Evolutionary conservation across 2,888 invertebrate genomes (phyloP), one percentile per base, ranked within the genome.

Genomic region (Mythimna vitellina): DNA sequence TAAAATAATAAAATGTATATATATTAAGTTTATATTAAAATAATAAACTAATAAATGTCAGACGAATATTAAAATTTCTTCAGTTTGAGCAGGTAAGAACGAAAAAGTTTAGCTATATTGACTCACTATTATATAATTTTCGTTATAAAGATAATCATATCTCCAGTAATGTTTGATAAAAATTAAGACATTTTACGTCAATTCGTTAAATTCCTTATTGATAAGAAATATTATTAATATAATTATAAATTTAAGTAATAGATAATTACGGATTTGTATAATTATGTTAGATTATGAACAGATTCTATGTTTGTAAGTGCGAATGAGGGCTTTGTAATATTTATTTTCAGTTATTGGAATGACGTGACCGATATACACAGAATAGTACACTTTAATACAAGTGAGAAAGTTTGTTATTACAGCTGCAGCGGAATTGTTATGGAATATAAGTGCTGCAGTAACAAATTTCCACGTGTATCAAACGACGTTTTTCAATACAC

Each of bases 201-300:
- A 42, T 25, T 42, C 9, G n/a, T 56, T 56, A 14, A 38, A 67
- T 57, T 61, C 12, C n/a, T n/a, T 17, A 12, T 10, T 25, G 53
- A 64, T 76, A 62, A 7, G 22, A 22, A 14, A 14, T 14, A n/a
- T n/a, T n/a, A n/a, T n/a, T n/a, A n/a, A n/a, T n/a, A n/a, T n/a
- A n/a, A n/a, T n/a, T n/a, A n/a, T n/a, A n/a, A n/a, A n/a, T n/a
- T 65, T 68, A 73, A 65, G 22, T 10, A 57, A 58, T 25, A 17
- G 35, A 56, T 73, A 61, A 78, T 65, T 17, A 60, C 9, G 73
- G 35, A 62, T 73, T 78, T 61, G 20, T 9, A 35, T 60, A 63
- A 60, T 70, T 60, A 72, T 14, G 22, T 9, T 38, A 64, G 67
- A 78, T 67, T 56, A 78, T 38, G 14, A 22, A 17, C 5, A 8